These are phyloP conservation scores for Aplodontia rufa DNA, from an alignment of 2,113 vertebrate genomes.

Conservation along the genomic window DNA sequence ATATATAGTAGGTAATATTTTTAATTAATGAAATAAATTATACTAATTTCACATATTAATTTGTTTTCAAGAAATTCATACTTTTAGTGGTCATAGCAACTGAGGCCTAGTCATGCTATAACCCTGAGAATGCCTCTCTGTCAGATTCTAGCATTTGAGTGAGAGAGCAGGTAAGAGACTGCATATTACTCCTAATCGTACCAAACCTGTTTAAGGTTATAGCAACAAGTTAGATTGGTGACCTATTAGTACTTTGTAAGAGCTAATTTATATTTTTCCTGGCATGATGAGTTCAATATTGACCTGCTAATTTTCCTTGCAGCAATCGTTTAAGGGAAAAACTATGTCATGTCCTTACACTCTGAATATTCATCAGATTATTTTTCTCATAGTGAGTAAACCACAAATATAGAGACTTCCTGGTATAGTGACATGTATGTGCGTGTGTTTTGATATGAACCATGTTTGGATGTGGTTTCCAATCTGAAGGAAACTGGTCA, in stretches of 20 bases:
- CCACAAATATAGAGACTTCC: neutral
- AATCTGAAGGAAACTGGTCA: neutral
- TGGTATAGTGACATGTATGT: neutral
- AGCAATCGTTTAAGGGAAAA: neutral
- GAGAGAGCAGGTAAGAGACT: neutral
- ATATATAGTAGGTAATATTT: neutral
- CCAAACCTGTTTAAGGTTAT: neutral
- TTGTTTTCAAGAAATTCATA: slow-evolving; percentile 14
- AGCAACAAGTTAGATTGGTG: neutral
- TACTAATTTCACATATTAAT: neutral
- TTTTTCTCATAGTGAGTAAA: neutral
- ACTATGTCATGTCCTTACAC: neutral
- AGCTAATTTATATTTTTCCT: neutral
- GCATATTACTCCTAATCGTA: neutral
- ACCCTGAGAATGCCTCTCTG: neutral
- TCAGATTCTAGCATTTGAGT: neutral
- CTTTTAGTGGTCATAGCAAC: neutral
- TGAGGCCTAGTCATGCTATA: neutral
- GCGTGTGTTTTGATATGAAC: neutral
- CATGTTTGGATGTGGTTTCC: neutral
- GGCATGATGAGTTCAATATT: neutral
- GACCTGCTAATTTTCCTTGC: neutral
- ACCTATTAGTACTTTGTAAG: neutral
- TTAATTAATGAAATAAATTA: slow-evolving; percentile 15
- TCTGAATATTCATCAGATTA: neutral